Conservation (phyloP, 2,888 invertebrate genomes). For the Asteroscopus sphinx region DNA sequence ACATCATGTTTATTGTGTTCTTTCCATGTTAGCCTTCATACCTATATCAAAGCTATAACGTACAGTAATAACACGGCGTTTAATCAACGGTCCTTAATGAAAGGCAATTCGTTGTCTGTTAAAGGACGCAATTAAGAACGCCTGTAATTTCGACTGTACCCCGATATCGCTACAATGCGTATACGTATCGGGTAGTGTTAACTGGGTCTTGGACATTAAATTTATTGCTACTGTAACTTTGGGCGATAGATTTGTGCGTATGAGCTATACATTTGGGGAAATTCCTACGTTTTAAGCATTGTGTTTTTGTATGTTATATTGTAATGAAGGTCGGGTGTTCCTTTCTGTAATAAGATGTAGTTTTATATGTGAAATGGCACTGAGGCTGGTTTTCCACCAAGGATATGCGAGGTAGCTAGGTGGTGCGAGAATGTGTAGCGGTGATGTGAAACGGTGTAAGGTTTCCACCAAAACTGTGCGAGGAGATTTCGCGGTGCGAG, state of each 20-base stretch:
- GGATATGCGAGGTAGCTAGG: too few relatives aligned
- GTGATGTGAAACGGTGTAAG: too few relatives aligned
- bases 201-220: conserved; percentile 43
- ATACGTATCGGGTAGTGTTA: conserved; percentile 39
- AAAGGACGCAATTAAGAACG: conserved; percentile 78
- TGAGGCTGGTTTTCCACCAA: too few relatives aligned
- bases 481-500: too few relatives aligned
- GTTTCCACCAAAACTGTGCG: too few relatives aligned
- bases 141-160: conserved; percentile 67
- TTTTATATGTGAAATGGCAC: too few relatives aligned
- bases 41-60: conserved; percentile 23
- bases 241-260: conserved; percentile 39
- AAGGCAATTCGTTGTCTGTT: conserved; percentile 74
- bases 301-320: conserved; percentile 1
- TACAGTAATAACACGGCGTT: conserved; percentile 60
- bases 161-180: conserved; percentile 37
- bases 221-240: conserved; percentile 45
- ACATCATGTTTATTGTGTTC: not conserved
- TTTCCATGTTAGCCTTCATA: not conserved
- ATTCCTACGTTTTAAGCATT: conserved; percentile 11
- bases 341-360: too few relatives aligned
- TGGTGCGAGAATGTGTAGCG: too few relatives aligned
- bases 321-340: not conserved
- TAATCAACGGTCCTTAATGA: conserved; percentile 76
- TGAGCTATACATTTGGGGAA: conserved; percentile 13